Conservation (phyloP, 2,888 invertebrate species). For the Stenotaenia linearis region DNA sequence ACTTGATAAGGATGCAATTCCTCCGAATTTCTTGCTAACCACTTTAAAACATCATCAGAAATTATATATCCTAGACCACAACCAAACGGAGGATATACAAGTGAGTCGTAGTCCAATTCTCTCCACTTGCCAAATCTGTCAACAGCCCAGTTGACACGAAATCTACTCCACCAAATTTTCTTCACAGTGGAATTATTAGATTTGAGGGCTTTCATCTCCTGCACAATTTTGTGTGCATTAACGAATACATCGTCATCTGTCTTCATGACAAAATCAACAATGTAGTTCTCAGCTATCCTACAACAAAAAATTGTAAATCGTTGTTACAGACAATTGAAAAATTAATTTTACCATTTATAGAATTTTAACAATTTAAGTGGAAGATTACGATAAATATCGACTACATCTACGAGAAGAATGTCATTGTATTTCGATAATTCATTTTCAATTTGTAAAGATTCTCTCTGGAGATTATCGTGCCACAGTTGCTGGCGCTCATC, state of each 20-base stretch:
- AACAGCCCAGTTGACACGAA: slow-evolving; percentile 34
- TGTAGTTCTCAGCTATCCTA: not conserved
- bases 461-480: not conserved
- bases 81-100: slow-evolving; percentile 35
- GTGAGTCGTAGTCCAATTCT: slow-evolving; percentile 28
- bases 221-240: not conserved
- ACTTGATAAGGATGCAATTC: slow-evolving; percentile 34
- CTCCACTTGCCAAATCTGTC: slow-evolving; percentile 34
- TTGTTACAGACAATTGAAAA: no score
- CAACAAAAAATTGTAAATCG: not conserved
- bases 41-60: slow-evolving; percentile 30
- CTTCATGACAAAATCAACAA: not conserved
- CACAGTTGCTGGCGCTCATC: not conserved
- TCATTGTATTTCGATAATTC: slow-evolving; percentile 10
- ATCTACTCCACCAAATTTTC: slow-evolving; percentile 32
- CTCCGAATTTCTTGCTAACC: slow-evolving; percentile 28
- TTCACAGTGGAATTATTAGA: not conserved
- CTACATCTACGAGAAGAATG: slow-evolving; percentile 27
- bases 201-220: not conserved
- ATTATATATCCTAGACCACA: slow-evolving; percentile 33
- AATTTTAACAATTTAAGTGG: slow-evolving; percentile 32
- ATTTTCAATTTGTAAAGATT: not conserved
- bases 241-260: slow-evolving; percentile 27
- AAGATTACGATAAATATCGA: slow-evolving; percentile 34
- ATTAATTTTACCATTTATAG: slow-evolving; percentile 27